Conservation (phyloP, 2,888 invertebrate species). For the Athripsodes cinereus region DNA sequence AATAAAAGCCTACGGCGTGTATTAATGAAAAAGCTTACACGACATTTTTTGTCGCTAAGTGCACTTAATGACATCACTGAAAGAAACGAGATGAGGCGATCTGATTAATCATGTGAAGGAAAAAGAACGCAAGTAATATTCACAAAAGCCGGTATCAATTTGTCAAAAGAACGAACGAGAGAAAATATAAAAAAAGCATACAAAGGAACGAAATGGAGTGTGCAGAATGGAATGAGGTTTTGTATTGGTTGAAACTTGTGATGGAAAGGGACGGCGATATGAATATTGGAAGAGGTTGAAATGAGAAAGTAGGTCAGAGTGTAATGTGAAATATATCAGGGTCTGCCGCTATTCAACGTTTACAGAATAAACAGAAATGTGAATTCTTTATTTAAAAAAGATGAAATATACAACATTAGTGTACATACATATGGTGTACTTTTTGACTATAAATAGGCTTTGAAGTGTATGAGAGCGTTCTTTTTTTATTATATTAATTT, state of each 20-base stretch:
- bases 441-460: no score
- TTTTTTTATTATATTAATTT: no score
- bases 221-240: background rate
- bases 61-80: background rate
- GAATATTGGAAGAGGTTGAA: background rate
- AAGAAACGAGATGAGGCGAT: background rate
- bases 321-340: background rate
- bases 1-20: no score
- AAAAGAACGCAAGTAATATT: background rate
- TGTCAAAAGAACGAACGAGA: background rate
- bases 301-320: background rate
- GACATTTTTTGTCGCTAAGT: background rate
- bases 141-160: background rate
- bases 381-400: no score
- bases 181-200: background rate
- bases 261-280: background rate
- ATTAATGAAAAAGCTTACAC: no score
- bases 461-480: no score
- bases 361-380: no score
- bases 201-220: background rate
- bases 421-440: no score
- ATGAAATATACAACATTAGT: no score
- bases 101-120: background rate
- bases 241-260: background rate
- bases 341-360: no score